Conservation (phyloP, 2,888 invertebrate species). For the Abscondita cerata region DNA sequence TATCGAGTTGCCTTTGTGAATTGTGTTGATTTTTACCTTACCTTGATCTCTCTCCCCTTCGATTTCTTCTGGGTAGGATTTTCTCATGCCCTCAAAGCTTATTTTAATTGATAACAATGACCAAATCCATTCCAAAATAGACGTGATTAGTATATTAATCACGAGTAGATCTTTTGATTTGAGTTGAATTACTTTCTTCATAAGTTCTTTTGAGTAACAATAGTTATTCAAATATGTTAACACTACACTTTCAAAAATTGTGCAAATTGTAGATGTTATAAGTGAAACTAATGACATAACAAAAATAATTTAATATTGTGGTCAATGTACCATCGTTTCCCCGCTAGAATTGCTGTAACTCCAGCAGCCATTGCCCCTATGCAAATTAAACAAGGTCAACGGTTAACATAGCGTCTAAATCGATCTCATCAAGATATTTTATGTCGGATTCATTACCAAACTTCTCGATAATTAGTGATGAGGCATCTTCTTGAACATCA, state of each 20-base stretch:
- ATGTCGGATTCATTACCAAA: not conserved
- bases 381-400: slow-evolving; percentile 62
- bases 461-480: no score
- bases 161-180: slow-evolving; percentile 59
- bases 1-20: slow-evolving; percentile 64
- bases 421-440: slow-evolving; percentile 31
- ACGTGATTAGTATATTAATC: slow-evolving; percentile 67
- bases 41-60: slow-evolving; percentile 59
- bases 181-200: slow-evolving; percentile 21
- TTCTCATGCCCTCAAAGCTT: slow-evolving; percentile 68
- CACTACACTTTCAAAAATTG: slow-evolving; percentile 41
- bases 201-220: slow-evolving; percentile 19
- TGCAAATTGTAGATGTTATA: slow-evolving; percentile 58
- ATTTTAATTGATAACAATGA: slow-evolving; percentile 67
- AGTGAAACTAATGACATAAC: slow-evolving; percentile 61
- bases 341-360: slow-evolving; percentile 66
- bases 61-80: slow-evolving; percentile 65
- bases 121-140: slow-evolving; percentile 66
- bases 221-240: slow-evolving; percentile 29
- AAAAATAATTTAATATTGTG: slow-evolving; percentile 70
- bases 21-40: slow-evolving; percentile 63
- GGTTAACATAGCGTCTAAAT: slow-evolving; percentile 51
- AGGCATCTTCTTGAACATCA: slow-evolving; percentile 6
- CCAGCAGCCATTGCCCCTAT: slow-evolving; percentile 63
- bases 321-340: slow-evolving; percentile 72